A percentile compares a stretch with the other conserved stretches of the same genome.
Evolutionary conservation across 2,797 vertebrate species (phyloP).

Genomic region (Selene dorsalis): DNA sequence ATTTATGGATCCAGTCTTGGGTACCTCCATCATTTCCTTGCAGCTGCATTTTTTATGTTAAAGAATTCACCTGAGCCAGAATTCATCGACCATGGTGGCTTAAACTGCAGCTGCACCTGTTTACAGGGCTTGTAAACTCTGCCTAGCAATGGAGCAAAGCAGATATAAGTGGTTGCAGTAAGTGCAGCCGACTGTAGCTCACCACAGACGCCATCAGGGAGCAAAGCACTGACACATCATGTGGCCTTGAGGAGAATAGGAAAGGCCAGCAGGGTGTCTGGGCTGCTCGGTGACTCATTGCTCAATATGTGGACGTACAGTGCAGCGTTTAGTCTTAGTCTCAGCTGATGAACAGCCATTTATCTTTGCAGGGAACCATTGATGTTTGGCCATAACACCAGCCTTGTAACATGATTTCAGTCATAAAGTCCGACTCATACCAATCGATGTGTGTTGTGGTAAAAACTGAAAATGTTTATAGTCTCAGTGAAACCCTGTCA

Average conservation of each 20-base stretch:
- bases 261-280: slow-evolving; percentile 21
- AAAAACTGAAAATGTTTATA: slow-evolving; percentile 44
- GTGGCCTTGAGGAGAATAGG: slow-evolving; percentile 43
- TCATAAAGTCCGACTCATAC: slow-evolving; percentile 42
- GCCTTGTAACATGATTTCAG: slow-evolving; percentile 8
- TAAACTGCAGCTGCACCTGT: slow-evolving; percentile 12
- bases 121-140: slow-evolving; percentile 2
- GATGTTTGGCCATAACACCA: slow-evolving; percentile 28
- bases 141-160: neutral
- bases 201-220: slow-evolving; percentile 18
- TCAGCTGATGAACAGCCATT: slow-evolving; percentile 6
- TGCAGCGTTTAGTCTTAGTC: slow-evolving; percentile 3
- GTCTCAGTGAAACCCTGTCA: slow-evolving; percentile 43
- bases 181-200: slow-evolving; percentile 31
- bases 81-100: slow-evolving; percentile 25
- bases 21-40: neutral
- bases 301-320: slow-evolving; percentile 9
- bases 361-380: slow-evolving; percentile 6
- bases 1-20: neutral
- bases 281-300: slow-evolving; percentile 28
- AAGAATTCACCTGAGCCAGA: slow-evolving; percentile 10
- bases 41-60: slow-evolving; percentile 11
- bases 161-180: slow-evolving; percentile 33
- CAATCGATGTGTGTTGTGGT: slow-evolving; percentile 23
- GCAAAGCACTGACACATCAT: slow-evolving; percentile 15